Evolutionary conservation across 2,888 invertebrate genomes (phyloP), one percentile per base, ranked within the genome.

Genomic region (Tinea trinotella): DNA sequence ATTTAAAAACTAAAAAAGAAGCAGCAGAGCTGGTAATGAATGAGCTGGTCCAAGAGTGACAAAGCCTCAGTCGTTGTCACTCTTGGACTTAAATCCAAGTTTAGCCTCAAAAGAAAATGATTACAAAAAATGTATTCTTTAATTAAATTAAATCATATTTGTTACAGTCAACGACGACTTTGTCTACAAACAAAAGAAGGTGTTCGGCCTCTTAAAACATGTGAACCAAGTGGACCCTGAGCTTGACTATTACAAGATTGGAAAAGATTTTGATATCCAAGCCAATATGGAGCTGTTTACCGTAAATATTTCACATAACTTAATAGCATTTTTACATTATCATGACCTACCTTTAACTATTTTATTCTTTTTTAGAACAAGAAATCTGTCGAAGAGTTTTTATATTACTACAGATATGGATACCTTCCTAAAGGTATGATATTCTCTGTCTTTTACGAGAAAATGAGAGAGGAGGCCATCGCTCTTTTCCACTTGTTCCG

Each of bases 401-500:
- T 83, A 55, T 54, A 59, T 0, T 61, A 74, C 46, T 81, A 75
- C 66, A 76, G 79, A 53, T 65, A 74, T 55, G 87, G 87, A 36
- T 78, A 85, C 59, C 58, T 88, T 53, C 83, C 87, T 0, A 86
- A 81, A 56, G 74, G 76, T 44, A 71, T 79, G 44, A 67, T 87
- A 50, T 89, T 87, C 71, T 87, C 89, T 54, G 80, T 76, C 73
- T 90, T 67, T 61, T 71, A 79, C 56, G 75, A 80, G 55, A 70
- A 63, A 35, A 64, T 87, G 58, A 70, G 77, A 56, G 75, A 86
- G 40, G 87, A 90, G 61, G 84, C 87, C 4, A 73, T 82, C 9
- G 71, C 79, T 52, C 74, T 90, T 0, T 90, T 87, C 78, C 74
- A 89, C 50, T 65, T 90, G 17, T 81, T 91, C 64, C 88, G 78